Conservation (phyloP, 2,888 invertebrate genomes). For the Brachypalpus laphriformis region DNA sequence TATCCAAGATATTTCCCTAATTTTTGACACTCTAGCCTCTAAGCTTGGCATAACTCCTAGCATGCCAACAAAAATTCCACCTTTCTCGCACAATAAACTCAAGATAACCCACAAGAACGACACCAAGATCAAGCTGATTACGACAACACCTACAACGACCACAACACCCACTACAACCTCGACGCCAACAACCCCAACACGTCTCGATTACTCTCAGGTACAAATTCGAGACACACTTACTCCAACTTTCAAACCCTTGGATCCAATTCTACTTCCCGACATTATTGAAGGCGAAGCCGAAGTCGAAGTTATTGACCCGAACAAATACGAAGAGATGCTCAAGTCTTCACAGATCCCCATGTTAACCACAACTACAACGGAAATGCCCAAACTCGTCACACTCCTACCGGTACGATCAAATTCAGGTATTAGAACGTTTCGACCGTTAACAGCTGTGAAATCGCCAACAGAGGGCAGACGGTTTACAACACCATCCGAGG, state of each 20-base stretch:
- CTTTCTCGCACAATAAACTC: conserved; percentile 81
- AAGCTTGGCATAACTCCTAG: conserved; percentile 83
- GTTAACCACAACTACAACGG: conserved; percentile 78
- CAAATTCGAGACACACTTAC: conserved; percentile 24
- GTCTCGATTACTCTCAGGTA: conserved; percentile 43
- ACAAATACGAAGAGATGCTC: conserved; percentile 82
- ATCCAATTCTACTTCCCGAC: conserved; percentile 74
- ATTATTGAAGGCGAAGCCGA: conserved; percentile 82
- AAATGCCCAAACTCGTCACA: conserved; percentile 85
- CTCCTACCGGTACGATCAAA: conserved; percentile 91
- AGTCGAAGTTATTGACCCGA: conserved; percentile 82
- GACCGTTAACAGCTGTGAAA: conserved; percentile 82
- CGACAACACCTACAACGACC: conserved; percentile 13
- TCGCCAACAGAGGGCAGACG: conserved; percentile 76
- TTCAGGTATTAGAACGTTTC: conserved; percentile 88
- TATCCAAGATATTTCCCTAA: conserved; percentile 86
- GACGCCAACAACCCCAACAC: conserved; percentile 31
- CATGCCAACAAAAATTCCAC: conserved; percentile 80
- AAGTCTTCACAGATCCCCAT: conserved; percentile 80
- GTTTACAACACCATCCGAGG: conserved; percentile 80
- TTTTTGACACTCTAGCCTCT: conserved; percentile 86
- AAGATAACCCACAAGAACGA: conserved; percentile 79
- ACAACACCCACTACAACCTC: conserved; percentile 64
- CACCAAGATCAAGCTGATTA: conserved; percentile 63
- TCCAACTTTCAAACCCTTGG: conserved; percentile 32